These are phyloP conservation scores for Phrynosoma platyrhinos DNA, from an alignment of 2,113 vertebrate genomes.

Conservation along the genomic window DNA sequence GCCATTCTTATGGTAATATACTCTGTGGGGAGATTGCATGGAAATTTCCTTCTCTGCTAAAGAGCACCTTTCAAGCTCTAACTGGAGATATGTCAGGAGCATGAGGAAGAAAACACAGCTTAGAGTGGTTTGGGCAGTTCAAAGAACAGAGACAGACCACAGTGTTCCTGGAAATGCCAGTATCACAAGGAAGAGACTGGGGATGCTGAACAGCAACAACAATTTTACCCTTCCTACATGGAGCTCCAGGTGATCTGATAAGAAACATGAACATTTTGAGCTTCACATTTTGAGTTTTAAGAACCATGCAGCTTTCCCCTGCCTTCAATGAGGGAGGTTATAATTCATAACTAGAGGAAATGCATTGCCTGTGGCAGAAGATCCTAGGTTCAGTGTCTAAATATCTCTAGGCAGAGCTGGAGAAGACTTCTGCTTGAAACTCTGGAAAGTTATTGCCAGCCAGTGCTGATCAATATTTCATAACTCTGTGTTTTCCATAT, in stretches of 20 bases:
- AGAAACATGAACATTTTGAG: not conserved
- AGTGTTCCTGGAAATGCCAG: not conserved
- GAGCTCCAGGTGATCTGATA: not conserved
- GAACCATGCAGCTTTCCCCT: not conserved
- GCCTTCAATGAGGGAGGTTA: not conserved
- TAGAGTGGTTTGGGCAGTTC: not conserved
- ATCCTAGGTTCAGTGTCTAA: not conserved
- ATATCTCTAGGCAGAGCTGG: too few species aligned
- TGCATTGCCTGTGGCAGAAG: not conserved
- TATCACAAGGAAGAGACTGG: not conserved
- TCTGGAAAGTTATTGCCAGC: too few species aligned
- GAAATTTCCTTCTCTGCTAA: not conserved
- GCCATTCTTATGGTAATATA: not conserved
- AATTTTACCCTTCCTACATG: not conserved
- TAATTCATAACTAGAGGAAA: not conserved
- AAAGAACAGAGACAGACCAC: not conserved
- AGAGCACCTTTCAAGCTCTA: not conserved
- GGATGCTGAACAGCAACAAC: not conserved
- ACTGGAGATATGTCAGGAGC: not conserved
- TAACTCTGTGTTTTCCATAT: too few species aligned
- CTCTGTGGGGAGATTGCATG: not conserved
- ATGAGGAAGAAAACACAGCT: not conserved
- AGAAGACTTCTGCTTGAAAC: not conserved
- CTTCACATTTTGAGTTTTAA: not conserved
- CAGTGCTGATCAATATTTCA: not conserved